Base-by-base conservation (phyloP, 2,797 vertebrate genomes). In the Chanos chanos region DNA sequence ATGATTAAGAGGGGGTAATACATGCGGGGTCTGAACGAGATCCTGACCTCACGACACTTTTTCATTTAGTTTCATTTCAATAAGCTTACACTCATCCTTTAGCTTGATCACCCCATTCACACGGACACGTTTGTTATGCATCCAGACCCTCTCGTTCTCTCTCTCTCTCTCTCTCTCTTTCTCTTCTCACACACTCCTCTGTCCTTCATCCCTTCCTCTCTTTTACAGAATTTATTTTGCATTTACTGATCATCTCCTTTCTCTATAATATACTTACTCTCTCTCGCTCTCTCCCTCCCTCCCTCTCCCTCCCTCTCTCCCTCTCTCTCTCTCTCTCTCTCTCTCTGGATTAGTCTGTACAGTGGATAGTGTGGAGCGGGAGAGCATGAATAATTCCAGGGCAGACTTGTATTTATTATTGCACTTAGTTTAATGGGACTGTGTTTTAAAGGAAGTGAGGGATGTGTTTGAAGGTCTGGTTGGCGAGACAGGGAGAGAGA, bases 381-480 rank as follows among this genome's bases (percentile, higher is more conserved):
- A 52, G 27, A 21, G 37, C 66, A 77, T 73, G 54, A 77, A 80
- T 84, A 78, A 81, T 78, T 83, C 76, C 64, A 21, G 60, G 34
- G 22, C 66, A 59, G 45, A 65, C 52, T 70, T 71, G 61, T 77
- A 73, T 79, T 83, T 81, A 78, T 82, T 81, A 77, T 75, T 79
- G 79, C 81, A 81, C 80, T 86, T 83, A 81, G 71, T 81, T 80
- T 82, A 83, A 84, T 80, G 67, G 65, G 55, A 70, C 30, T 61
- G 61, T 30, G 28, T 66, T 67, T 72, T 45, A 31, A 31, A 25
- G 43, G 67, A 31, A 8, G n/a, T 48, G 47, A 60, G 51, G 47
- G 27, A 69, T 16, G 34, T 37, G 34, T 45, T 58, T 3, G 43
- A 41, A 21, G 52, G 31, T 64, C 12, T 12, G 31, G 43, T 43